phyloP scores from a whole-genome alignment of 2,888 invertebrate genomes.

The Bedellia somnulentella region DNA sequence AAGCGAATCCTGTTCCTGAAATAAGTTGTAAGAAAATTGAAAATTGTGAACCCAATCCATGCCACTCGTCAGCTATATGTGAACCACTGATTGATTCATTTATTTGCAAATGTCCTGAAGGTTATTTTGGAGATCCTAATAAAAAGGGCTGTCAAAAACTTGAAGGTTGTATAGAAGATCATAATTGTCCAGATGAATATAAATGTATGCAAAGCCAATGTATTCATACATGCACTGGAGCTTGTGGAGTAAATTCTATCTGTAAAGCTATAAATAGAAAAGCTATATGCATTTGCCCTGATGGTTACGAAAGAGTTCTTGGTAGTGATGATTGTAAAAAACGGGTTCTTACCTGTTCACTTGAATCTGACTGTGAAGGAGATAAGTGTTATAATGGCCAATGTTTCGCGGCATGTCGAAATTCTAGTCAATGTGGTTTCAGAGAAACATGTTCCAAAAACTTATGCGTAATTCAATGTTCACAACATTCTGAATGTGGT shows the following conservation, averaged over 20 bases:
- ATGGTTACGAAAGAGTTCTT: constrained; percentile 71
- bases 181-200: constrained; percentile 76
- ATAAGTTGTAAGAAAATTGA: constrained; percentile 75
- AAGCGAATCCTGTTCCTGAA: constrained; percentile 81
- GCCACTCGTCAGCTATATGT: constrained; percentile 80
- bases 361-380: constrained; percentile 76
- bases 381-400: constrained; percentile 81
- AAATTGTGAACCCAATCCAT: constrained; percentile 75
- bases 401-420: constrained; percentile 80
- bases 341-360: constrained; percentile 64
- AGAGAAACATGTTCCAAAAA: constrained; percentile 80
- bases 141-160: constrained; percentile 76
- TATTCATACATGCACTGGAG: constrained; percentile 78
- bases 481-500: constrained; percentile 79
- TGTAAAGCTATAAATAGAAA: constrained; percentile 78
- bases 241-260: constrained; percentile 79
- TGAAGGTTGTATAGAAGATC: constrained; percentile 74
- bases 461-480: constrained; percentile 79
- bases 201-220: constrained; percentile 73
- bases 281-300: constrained; percentile 77
- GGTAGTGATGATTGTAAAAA: constrained; percentile 69
- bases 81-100: constrained; percentile 69
- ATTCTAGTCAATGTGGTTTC: constrained; percentile 73
- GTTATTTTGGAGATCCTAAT: constrained; percentile 76
- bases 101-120: constrained; percentile 77